Evolutionary conservation across 2,797 vertebrate genomes (phyloP), one percentile per base, ranked within the genome.

Genomic region (Pelodytes ibericus): DNA sequence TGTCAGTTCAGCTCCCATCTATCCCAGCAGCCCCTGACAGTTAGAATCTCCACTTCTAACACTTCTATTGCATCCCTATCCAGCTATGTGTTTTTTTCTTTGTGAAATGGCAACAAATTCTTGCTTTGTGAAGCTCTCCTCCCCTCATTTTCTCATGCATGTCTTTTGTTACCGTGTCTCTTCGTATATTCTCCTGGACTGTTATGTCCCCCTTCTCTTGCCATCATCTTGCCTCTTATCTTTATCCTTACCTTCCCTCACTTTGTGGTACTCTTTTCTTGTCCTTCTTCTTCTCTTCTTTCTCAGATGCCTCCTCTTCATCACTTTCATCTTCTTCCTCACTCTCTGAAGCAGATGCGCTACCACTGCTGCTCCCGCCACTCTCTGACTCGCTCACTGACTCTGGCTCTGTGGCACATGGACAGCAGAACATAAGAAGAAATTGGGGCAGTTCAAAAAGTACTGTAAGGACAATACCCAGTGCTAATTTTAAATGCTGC

Each of bases 321-420:
- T 86, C 86, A 3, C 86, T 89, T 0, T 87, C 83, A 0, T 88
- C 86, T 0, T 89, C 89, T 10, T 95, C 95, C 25, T 92, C 92
- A 0, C 93, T 96, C 71, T 90, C 91, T 0, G 93, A 95, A 29
- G 84, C 93, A 0, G 94, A 95, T 25, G 86, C 86, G 1, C 94
- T 89, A 13, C 91, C 95, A 0, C 88, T 88, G 85, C 83, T 83
- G 67, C 92, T 93, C 51, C 84, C 59, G 0, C 91, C 59, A 0
- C 92, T 96, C 30, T 93, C 95, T 0, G 92, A 91, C 25, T 90
- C 89, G 0, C 94, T 98, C 80, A 88, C 88, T 0, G 95, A 94
- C 80, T 94, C 94, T 0, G 95, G 95, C 70, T 96, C 97, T 98
- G 88, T 0, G 0, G 1, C 2, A 59, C 20, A 73, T 24, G 24